Percentiles rank a stretch among this genome's conserved stretches.
phyloP scores from a whole-genome alignment of 2,113 vertebrate genomes.

The Natator depressus region DNA sequence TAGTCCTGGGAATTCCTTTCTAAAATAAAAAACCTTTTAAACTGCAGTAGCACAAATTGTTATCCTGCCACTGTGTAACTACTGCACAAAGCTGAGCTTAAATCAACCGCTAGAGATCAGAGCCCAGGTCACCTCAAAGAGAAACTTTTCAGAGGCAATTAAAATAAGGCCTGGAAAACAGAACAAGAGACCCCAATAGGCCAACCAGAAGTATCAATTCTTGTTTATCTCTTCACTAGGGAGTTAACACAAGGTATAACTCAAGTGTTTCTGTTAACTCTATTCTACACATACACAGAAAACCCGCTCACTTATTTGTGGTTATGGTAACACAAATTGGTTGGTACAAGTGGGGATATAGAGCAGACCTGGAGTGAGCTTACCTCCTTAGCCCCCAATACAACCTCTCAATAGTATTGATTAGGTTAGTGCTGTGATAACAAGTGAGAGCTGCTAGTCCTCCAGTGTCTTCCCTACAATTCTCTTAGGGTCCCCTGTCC shows the following conservation, averaged over 20 bases:
- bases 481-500: no score
- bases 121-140: not conserved
- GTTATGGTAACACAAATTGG: not conserved
- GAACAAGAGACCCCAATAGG: not conserved
- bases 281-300: not conserved
- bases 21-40: not conserved
- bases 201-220: not conserved
- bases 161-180: no score
- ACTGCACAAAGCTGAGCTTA: not conserved
- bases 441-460: not conserved
- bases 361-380: not conserved
- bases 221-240: not conserved
- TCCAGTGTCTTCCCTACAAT: not conserved
- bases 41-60: not conserved
- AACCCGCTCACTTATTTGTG: not conserved
- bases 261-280: not conserved
- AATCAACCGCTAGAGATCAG: not conserved
- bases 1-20: not conserved
- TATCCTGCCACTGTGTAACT: not conserved
- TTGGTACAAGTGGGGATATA: not conserved
- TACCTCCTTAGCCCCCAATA: not conserved
- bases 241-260: not conserved
- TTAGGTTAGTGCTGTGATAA: rapidly evolving
- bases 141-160: not conserved
- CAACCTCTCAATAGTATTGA: not conserved